Evolutionary conservation across 2,888 invertebrate species (phyloP), one percentile per base, ranked within the genome.

Genomic region (Macropis europaea): DNA sequence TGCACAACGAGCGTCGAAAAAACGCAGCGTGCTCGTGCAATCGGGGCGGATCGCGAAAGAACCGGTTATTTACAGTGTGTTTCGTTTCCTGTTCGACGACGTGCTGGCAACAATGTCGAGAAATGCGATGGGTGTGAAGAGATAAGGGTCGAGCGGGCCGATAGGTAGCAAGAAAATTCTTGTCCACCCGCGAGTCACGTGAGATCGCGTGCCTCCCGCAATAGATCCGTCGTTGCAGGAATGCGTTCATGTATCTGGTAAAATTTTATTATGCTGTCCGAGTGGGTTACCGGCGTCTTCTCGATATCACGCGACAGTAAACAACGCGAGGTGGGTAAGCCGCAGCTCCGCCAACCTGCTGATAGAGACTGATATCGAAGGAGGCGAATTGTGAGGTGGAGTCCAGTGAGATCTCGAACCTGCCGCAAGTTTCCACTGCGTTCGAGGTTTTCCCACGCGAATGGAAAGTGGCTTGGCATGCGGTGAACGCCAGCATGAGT

Each of bases 111-210:
- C 73, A 53, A 62, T 54, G 59, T 42, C 42, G 53, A 59, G 67
- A 57, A 71, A 56, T 59, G 59, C 62, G 79, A 77, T 79, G 57
- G 54, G 60, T 30, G 56, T 52, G 34, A 30, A 43, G n/a, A 69
- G 80, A 80, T 79, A 80, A 19, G 54, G n/a, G n/a, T 17, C 40
- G 26, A 5, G 38, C 45, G 40, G 42, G 47, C 53, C 63, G 67
- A 36, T 52, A 62, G 52, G 30, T 48, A 57, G 56, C 59, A 62
- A 80, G 66, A 64, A 76, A 77, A 76, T 60, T 47, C 57, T 66
- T 66, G 77, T 75, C 67, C 60, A 47, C 47, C 15, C 40, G 54
- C 36, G 4, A 43, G 80, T 79, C 81, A 78, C 80, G 80, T 81
- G 63, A 76, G 56, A 69, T 81, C 81, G 81, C 80, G 81, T 81